These are phyloP conservation scores for Pogonocherus hispidulus DNA, from an alignment of 2,888 invertebrate genomes.

Conservation along the genomic window DNA sequence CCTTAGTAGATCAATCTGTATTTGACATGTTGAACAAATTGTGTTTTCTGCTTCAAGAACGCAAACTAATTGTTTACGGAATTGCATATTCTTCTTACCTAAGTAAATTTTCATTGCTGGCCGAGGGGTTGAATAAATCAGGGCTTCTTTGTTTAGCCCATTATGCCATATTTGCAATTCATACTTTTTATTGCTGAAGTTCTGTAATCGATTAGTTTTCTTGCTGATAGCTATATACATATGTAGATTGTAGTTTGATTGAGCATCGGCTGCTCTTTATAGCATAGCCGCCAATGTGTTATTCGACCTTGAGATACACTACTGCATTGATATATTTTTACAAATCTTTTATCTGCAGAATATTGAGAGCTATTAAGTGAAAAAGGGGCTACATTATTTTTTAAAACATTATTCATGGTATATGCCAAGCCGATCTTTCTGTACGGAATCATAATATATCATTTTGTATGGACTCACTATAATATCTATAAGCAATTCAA, in stretches of 20 bases:
- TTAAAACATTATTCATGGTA: conserved; percentile 21
- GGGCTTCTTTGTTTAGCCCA: conserved; percentile 3
- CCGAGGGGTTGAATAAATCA: background rate
- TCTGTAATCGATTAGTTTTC: background rate
- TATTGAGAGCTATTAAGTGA: background rate
- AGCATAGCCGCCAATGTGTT: background rate
- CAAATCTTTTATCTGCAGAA: conserved; percentile 12
- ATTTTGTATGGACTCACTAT: too few species aligned
- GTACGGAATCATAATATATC: conserved; percentile 6
- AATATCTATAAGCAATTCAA: too few species aligned
- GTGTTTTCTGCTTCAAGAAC: conserved; percentile 3
- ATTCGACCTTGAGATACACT: background rate
- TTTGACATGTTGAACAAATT: background rate
- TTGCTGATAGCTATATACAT: too few species aligned
- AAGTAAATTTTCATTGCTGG: background rate
- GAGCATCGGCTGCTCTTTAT: conserved; percentile 9
- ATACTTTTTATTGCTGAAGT: background rate
- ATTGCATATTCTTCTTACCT: too few species aligned
- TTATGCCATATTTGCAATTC: conserved; percentile 12
- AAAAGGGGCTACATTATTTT: conserved; percentile 10
- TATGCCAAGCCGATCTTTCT: conserved; percentile 8
- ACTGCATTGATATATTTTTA: background rate
- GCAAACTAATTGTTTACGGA: conserved; percentile 15
- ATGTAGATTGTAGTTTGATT: conserved; percentile 2
- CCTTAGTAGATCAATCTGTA: conserved; percentile 6